Evolutionary conservation across 2,797 vertebrate genomes (phyloP).

Genomic region (Lacerta agilis): DNA sequence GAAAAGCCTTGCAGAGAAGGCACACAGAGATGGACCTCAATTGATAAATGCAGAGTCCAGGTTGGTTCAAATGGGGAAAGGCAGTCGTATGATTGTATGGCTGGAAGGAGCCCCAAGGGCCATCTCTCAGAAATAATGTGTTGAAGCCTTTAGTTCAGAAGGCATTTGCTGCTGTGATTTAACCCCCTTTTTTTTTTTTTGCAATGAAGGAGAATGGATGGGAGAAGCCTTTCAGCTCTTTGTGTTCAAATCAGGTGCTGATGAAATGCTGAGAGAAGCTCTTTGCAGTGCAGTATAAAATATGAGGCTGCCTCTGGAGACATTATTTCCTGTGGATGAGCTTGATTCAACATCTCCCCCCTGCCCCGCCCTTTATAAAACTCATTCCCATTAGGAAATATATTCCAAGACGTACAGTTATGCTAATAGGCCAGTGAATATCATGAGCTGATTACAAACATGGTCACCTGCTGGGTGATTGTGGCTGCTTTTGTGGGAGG

Average conservation of each 20-base stretch:
- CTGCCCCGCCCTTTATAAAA: slow-evolving; percentile 18
- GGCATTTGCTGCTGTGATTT: not conserved
- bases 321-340: slow-evolving; percentile 29
- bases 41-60: too few species aligned
- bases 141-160: not conserved
- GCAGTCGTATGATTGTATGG: too few species aligned
- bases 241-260: not conserved
- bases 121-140: too few species aligned
- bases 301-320: not conserved
- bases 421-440: slow-evolving; percentile 48
- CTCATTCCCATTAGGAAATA: slow-evolving; percentile 39
- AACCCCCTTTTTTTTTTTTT: too few species aligned
- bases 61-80: too few species aligned
- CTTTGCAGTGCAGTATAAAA: slow-evolving; percentile 8
- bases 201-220: not conserved
- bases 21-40: too few species aligned
- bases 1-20: too few species aligned
- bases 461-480: slow-evolving; percentile 33
- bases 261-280: slow-evolving; percentile 24
- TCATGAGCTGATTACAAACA: slow-evolving; percentile 42
- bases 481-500: not conserved
- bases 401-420: slow-evolving; percentile 41
- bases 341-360: slow-evolving; percentile 14
- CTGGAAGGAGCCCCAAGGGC: too few species aligned
- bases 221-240: not conserved